phyloP scores from a whole-genome alignment of 2,888 invertebrate species.

The Incurvaria masculella region DNA sequence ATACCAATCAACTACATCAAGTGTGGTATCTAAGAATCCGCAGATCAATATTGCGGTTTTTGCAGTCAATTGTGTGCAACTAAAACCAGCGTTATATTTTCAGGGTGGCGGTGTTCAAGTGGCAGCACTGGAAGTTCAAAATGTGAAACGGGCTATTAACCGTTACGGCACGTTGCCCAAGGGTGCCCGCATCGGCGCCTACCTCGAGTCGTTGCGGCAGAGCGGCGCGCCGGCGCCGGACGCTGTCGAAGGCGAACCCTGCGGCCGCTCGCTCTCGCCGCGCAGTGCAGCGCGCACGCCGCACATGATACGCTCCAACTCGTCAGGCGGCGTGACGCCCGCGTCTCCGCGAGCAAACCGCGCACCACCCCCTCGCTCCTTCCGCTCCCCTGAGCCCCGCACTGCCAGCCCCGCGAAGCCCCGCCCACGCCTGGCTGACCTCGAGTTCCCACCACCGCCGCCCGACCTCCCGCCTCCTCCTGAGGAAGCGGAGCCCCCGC shows the following conservation, averaged over 20 bases:
- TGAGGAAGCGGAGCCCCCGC: slow-evolving; percentile 54
- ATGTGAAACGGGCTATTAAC: slow-evolving; percentile 91
- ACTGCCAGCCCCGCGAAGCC: slow-evolving; percentile 68
- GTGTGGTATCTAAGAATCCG: too few relatives aligned
- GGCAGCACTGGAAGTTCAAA: slow-evolving; percentile 92
- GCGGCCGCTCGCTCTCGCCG: slow-evolving; percentile 61
- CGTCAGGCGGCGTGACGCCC: slow-evolving; percentile 75
- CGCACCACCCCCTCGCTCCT: slow-evolving; percentile 48
- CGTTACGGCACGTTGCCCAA: slow-evolving; percentile 97
- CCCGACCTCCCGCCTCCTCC: slow-evolving; percentile 76
- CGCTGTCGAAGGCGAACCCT: slow-evolving; percentile 20
- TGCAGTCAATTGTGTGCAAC: too few relatives aligned
- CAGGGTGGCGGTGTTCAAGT: slow-evolving; percentile 66
- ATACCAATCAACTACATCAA: too few relatives aligned
- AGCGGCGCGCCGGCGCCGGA: slow-evolving; percentile 50
- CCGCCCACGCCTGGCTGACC: slow-evolving; percentile 73
- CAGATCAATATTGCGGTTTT: too few relatives aligned
- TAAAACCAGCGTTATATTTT: background rate
- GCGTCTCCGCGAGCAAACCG: slow-evolving; percentile 40
- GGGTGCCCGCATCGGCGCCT: slow-evolving; percentile 94
- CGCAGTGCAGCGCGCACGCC: slow-evolving; percentile 63
- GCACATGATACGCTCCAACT: slow-evolving; percentile 89
- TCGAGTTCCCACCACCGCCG: slow-evolving; percentile 87
- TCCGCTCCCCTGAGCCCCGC: slow-evolving; percentile 46
- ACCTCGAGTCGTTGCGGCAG: slow-evolving; percentile 88